Evolutionary conservation across 2,888 invertebrate species (phyloP), one percentile per base, ranked within the genome.

Genomic region (Ganaspis brasiliensis): DNA sequence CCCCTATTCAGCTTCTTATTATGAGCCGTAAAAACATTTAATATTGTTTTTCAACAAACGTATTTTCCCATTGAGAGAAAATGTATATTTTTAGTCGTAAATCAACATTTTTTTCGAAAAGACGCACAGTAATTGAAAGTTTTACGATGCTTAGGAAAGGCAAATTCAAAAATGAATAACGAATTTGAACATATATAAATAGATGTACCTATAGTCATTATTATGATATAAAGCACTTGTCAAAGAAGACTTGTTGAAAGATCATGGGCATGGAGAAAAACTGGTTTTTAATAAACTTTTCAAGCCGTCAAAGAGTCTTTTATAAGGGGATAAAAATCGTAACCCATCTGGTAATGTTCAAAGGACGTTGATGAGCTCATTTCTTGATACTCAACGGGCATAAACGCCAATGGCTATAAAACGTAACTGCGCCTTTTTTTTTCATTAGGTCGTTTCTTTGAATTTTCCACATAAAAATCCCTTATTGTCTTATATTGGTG

Each of bases 211-310:
- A n/a, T n/a, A 67, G 67, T 24, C 3, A 45, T 24, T 26, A 45
- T n/a, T 67, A 24, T 24, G 21, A 67, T 67, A 40, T 67, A 67
- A 67, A 67, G 21, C 12, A 45, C 67, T 67, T 37, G 61, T 61
- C 37, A 37, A 61, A 19, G 61, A 61, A 61, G 35, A 61, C 61
- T 37, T 67, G 67, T 45, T 67, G 67, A 67, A 67, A 67, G 67
- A 45, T 26, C 67, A 67, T 45, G 45, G 24, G 14, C n/a, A 24
- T 45, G 24, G 21, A 67, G 21, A 63, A 40, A 45, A 67, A 67
- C 67, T 67, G 45, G 67, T 67, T 67, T 67, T 67, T 67, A 67
- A 67, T 67, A 14, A 67, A 67, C 67, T 67, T 67, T 67, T 67
- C 16, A 45, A 67, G 45, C 40, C 67, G 24, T 45, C 67, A 67